Base-by-base conservation (phyloP, 2,113 vertebrate species). In the Colistium nudipinnis region DNA sequence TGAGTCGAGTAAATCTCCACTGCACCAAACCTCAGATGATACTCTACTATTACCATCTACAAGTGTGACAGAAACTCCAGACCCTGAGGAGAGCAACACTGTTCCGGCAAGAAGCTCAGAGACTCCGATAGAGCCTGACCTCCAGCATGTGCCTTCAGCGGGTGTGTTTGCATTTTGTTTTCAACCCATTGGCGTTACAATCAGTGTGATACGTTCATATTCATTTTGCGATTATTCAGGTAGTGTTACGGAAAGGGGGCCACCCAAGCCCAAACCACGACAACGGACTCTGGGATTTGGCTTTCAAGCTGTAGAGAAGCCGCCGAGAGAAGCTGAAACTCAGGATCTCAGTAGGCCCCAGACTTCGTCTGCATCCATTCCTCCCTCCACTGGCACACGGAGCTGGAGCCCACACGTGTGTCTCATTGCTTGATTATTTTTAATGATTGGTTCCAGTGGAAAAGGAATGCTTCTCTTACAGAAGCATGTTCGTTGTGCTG, bases 211-310 rank as follows among this genome's bases (percentile, higher is more conserved):
- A 4, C 24, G 27, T 24, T 24, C 9, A 49, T 54, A 20, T 27
- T 81, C 4, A 48, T 24, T 17, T n/a, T 68, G n/a, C 63, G 14
- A 10, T 69, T 24, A 33, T 76, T 41, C 69, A 93, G 91, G 66
- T 35, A 55, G 68, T 59, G 25, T 70, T 54, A 25, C 68, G 9
- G 66, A 89, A 24, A 90, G 78, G 47, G 84, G 84, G 47, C 82
- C 74, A 11, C 91, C 90, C 0, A 94, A 77, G 78, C 94, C 94
- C 62, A 94, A 80, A 77, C 94, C 94, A 69, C 90, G 89, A 19
- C 92, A 93, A 38, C 91, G 93, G 80, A 90, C 62, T 43, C 55
- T 91, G 17, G 90, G 70, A 52, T 76, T 86, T 71, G 89, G 47
- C 17, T 70, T 12, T 59, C 90, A 52, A 0, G 1, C 20, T 4